A percentile compares a stretch with the other conserved stretches of the same genome.
phyloP scores from a whole-genome alignment of 2,797 vertebrate genomes.

The Masticophis lateralis region DNA sequence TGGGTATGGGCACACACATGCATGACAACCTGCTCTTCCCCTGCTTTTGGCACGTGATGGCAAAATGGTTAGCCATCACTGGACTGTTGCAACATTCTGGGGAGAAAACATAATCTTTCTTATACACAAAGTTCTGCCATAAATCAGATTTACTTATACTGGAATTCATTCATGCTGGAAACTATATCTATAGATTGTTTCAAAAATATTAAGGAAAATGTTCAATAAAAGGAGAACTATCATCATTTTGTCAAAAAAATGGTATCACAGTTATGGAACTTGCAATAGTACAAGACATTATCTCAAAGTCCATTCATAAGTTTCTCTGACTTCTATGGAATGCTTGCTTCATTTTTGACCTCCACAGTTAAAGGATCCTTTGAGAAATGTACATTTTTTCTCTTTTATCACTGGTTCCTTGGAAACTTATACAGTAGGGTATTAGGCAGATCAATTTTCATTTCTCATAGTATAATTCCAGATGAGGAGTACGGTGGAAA shows the following conservation, averaged over 20 bases:
- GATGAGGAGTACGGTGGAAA: background rate
- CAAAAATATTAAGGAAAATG: conserved; percentile 41
- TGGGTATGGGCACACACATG: too few species aligned
- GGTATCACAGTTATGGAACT: conserved; percentile 21
- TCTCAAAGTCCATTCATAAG: too few species aligned
- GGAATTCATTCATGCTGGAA: conserved; percentile 54
- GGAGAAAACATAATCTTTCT: conserved; percentile 48
- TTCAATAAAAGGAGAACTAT: conserved; percentile 29
- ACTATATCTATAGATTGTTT: conserved; percentile 47
- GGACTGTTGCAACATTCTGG: conserved; percentile 67
- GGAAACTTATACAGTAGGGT: background rate
- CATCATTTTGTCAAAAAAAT: conserved; percentile 37
- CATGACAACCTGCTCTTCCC: too few species aligned
- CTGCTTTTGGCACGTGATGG: too few species aligned
- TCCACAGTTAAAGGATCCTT: too few species aligned
- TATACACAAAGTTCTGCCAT: conserved; percentile 63
- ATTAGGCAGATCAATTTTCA: background rate
- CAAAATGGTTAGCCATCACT: too few species aligned
- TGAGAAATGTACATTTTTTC: background rate
- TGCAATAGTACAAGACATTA: background rate
- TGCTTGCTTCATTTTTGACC: too few species aligned
- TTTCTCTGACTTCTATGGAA: too few species aligned
- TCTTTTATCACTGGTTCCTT: background rate
- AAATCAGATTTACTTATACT: conserved; percentile 60
- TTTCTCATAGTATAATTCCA: background rate